Conservation (phyloP, 2,797 vertebrate species). For the Rousettus madagascariensis region DNA sequence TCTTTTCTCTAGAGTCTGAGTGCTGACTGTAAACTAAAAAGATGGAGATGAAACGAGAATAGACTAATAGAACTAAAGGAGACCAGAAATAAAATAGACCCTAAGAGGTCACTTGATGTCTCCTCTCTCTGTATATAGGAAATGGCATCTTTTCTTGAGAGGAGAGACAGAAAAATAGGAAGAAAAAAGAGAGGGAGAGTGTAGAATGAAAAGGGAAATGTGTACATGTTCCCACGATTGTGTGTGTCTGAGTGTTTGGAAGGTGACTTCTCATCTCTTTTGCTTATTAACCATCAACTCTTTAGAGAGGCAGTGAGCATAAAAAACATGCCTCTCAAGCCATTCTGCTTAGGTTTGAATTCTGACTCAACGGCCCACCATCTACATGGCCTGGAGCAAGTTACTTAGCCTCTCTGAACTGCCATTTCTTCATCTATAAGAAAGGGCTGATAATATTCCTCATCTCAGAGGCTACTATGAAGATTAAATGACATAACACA, state of each 20-base stretch:
- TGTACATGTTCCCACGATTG: not conserved
- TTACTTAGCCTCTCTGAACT: not conserved
- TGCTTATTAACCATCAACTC: not conserved
- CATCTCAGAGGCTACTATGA: not conserved
- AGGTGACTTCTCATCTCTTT: not conserved
- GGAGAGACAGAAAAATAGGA: not conserved
- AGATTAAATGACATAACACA: not conserved
- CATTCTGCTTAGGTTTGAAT: not conserved
- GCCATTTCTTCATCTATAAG: not conserved
- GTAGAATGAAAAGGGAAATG: not conserved
- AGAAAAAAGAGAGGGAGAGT: not conserved
- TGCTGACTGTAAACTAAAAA: not conserved
- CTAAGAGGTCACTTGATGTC: not conserved
- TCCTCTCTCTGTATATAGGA: not conserved
- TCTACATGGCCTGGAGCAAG: not conserved
- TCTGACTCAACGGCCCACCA: not conserved
- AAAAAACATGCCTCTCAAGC: not conserved
- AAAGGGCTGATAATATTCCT: not conserved
- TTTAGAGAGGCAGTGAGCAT: not conserved
- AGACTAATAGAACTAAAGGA: not conserved
- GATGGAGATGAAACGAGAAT: not conserved
- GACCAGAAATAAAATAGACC: not conserved
- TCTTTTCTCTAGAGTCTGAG: not conserved
- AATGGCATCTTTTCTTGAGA: not conserved
- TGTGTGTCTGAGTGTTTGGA: not conserved